These are phyloP conservation scores for Eufriesea mexicana DNA, from an alignment of 1,140 invertebrate species.

Conservation along the genomic window DNA sequence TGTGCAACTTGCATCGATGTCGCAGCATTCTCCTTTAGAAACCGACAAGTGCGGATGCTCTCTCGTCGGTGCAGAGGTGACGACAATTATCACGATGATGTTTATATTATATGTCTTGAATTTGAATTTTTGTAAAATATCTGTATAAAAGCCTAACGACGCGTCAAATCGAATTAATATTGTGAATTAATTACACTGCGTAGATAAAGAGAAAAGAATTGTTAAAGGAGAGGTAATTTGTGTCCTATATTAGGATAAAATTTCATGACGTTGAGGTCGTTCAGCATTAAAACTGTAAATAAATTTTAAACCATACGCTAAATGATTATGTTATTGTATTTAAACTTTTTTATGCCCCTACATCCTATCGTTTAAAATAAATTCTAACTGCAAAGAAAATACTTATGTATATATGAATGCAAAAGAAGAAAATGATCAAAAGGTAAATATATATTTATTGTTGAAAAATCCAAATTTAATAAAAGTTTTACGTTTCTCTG, in stretches of 20 bases:
- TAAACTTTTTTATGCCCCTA: neutral
- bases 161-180: neutral
- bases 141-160: neutral
- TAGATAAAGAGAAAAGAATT: neutral
- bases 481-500: too few species aligned
- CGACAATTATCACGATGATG: conserved; percentile 19
- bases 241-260: conserved; percentile 47
- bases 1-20: conserved; percentile 66
- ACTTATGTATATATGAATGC: too few species aligned
- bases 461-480: too few species aligned
- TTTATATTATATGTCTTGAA: conserved; percentile 33
- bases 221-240: neutral
- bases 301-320: neutral
- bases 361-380: too few species aligned
- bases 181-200: neutral
- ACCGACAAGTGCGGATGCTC: conserved; percentile 31
- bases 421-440: too few species aligned
- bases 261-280: neutral
- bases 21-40: conserved; percentile 62
- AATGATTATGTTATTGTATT: neutral
- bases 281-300: conserved; percentile 40
- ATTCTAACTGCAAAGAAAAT: too few species aligned
- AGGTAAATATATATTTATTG: too few species aligned
- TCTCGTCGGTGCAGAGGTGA: neutral
- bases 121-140: neutral